phyloP scores from a whole-genome alignment of 2,888 invertebrate genomes.

The Fragum sueziense region DNA sequence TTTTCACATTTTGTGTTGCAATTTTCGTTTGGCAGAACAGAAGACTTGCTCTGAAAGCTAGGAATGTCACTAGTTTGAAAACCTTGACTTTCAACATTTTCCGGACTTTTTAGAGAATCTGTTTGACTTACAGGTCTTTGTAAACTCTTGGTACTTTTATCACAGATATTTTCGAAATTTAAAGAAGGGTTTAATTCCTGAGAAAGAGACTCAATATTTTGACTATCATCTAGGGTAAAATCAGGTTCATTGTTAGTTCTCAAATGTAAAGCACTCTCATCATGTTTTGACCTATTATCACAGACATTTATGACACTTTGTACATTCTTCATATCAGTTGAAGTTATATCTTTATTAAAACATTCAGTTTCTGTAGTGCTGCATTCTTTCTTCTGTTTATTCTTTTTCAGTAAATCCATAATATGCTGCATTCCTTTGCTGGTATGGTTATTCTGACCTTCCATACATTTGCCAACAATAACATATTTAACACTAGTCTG shows the following conservation, averaged over 20 bases:
- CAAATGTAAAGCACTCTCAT: no score
- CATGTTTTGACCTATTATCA: no score
- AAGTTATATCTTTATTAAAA: not conserved
- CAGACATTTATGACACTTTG: no score
- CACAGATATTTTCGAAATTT: not conserved
- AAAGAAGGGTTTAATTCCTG: not conserved
- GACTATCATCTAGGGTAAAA: not conserved
- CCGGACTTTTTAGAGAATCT: not conserved
- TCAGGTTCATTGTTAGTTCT: no score
- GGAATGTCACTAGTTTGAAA: not conserved
- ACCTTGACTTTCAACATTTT: not conserved
- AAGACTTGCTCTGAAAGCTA: no score
- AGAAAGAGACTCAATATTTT: not conserved
- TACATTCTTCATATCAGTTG: not conserved
- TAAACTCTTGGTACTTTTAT: not conserved
- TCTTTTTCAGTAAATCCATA: slow-evolving; percentile 46
- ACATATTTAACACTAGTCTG: not conserved
- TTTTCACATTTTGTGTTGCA: no score
- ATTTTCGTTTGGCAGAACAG: no score
- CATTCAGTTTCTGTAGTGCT: not conserved
- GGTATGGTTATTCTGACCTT: not conserved
- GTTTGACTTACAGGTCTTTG: not conserved
- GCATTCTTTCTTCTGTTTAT: not conserved
- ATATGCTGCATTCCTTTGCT: slow-evolving; percentile 28
- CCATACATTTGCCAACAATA: not conserved